Conservation (phyloP, 2,888 invertebrate species). For the Balanococcus diminutus region DNA sequence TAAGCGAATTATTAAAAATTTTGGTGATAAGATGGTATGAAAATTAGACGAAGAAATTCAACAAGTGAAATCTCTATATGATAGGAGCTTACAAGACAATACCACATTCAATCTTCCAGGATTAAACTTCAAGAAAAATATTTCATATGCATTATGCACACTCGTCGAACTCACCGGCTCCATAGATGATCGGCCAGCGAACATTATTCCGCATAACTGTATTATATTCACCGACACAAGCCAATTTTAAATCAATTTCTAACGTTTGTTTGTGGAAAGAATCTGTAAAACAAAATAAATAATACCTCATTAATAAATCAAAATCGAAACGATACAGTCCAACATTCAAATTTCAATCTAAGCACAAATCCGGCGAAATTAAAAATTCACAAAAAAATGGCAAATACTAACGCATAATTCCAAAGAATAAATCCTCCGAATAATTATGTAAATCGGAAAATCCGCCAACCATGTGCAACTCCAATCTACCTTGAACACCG, state of each 20-base stretch:
- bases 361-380: no score
- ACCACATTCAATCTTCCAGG: no score
- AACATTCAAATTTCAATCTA: no score
- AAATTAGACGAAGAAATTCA: no score
- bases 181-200: slow-evolving; percentile 87
- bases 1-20: no score
- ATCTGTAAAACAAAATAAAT: slow-evolving; percentile 66
- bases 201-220: slow-evolving; percentile 80
- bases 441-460: slow-evolving; percentile 85
- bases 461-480: slow-evolving; percentile 89
- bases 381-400: not conserved
- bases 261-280: slow-evolving; percentile 86
- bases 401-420: slow-evolving; percentile 79
- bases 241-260: slow-evolving; percentile 86
- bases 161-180: slow-evolving; percentile 67
- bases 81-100: no score
- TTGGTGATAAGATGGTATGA: no score
- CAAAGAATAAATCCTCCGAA: slow-evolving; percentile 87
- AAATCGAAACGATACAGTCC: no score
- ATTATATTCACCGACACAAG: slow-evolving; percentile 90
- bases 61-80: no score
- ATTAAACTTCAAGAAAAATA: no score
- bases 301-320: not conserved
- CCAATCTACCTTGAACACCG: slow-evolving; percentile 85
- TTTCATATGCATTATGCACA: no score